Evolutionary conservation across 1,140 invertebrate genomes (phyloP).

Genomic region (Drosophila repletoides): DNA sequence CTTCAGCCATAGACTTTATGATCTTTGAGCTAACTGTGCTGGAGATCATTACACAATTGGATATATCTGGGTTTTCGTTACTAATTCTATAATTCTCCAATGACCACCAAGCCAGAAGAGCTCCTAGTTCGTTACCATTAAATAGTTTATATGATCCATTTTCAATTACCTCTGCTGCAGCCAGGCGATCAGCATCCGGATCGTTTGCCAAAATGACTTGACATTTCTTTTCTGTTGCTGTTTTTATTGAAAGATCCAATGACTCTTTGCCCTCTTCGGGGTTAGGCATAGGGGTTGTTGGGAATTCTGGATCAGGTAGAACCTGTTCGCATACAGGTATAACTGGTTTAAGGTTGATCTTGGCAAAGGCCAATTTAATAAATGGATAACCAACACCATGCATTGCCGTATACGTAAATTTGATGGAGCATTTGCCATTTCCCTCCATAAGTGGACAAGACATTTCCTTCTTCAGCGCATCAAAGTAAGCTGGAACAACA

Average conservation of each 20-base stretch:
- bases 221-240: conserved; percentile 88
- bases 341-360: conserved; percentile 89
- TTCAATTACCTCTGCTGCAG: conserved; percentile 91
- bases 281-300: conserved; percentile 96
- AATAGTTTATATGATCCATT: conserved; percentile 93
- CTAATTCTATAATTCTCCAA: conserved; percentile 85
- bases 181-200: conserved; percentile 98
- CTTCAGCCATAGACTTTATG: conserved; percentile 89
- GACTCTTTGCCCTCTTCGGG: conserved; percentile 97
- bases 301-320: conserved; percentile 97
- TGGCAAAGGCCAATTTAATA: conserved; percentile 89
- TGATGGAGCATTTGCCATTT: conserved; percentile 54
- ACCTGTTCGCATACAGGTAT: conserved; percentile 92
- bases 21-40: conserved; percentile 99
- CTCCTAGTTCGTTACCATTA: conserved; percentile 97
- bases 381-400: conserved; percentile 97
- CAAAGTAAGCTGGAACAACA: conserved; percentile 43
- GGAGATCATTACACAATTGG: conserved; percentile 90
- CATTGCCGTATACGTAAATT: conserved; percentile 93
- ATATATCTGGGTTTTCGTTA: conserved; percentile 83
- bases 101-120: conserved; percentile 97
- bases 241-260: conserved; percentile 91
- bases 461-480: conserved; percentile 38
- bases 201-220: conserved; percentile 97
- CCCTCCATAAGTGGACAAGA: conserved; percentile 31